Conservation (phyloP, 2,797 vertebrate species). For the Dipus sagitta region DNA sequence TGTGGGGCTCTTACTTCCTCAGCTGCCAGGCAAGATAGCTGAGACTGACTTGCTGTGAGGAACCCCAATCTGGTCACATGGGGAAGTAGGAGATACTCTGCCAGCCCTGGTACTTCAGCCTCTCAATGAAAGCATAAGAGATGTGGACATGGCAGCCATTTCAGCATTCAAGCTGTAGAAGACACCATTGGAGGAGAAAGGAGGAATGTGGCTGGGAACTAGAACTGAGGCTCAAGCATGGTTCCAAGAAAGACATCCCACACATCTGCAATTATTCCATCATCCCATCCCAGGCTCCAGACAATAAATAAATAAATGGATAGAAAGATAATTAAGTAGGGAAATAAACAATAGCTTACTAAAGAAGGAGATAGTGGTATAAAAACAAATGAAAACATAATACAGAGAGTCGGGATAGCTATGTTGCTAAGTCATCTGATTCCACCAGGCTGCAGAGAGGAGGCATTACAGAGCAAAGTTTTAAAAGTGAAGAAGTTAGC, state of each 20-base stretch:
- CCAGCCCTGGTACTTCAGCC: neutral
- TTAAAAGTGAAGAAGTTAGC: too few relatives aligned
- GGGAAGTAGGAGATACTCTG: neutral
- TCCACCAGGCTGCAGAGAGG: neutral
- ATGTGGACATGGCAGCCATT: neutral
- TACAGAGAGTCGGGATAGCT: neutral
- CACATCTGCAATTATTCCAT: neutral
- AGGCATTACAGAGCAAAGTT: neutral
- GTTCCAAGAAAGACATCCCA: neutral
- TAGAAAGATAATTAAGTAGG: too few relatives aligned
- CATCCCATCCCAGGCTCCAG: neutral
- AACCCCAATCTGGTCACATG: neutral
- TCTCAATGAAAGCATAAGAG: neutral
- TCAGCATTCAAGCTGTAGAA: neutral
- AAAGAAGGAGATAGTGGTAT: neutral
- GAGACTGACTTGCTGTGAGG: neutral
- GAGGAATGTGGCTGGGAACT: neutral
- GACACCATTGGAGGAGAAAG: neutral
- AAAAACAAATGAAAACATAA: constrained; percentile 4
- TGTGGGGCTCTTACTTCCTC: neutral
- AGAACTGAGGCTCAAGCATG: neutral
- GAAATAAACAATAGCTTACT: neutral
- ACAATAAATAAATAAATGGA: neutral
- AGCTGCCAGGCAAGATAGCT: neutral
- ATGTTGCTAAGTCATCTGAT: neutral